Evolutionary conservation across 2,113 vertebrate genomes (phyloP).

Genomic region (Spilogale gracilis): DNA sequence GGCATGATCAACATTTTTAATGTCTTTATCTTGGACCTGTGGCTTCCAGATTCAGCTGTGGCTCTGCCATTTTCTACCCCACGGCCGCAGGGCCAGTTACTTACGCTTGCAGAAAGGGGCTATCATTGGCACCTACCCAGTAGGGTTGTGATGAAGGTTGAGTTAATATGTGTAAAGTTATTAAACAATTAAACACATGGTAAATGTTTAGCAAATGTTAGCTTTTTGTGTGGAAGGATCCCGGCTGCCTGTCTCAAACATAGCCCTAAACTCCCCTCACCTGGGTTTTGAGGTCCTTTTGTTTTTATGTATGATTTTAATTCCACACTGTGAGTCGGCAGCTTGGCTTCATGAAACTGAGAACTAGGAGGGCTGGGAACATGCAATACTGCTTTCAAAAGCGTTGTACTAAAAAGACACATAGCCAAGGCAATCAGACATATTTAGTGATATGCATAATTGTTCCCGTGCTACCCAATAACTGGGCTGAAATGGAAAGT

Average conservation of each 20-base stretch:
- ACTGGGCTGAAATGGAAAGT: neutral
- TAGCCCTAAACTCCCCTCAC: neutral
- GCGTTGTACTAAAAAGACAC: neutral
- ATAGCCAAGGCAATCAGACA: neutral
- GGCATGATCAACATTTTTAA: neutral
- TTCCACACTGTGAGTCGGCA: neutral
- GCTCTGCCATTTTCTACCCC: neutral
- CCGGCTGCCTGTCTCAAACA: neutral
- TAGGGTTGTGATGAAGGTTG: neutral
- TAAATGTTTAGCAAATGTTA: neutral
- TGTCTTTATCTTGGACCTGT: neutral
- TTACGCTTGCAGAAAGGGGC: neutral
- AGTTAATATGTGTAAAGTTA: neutral
- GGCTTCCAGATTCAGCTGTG: neutral
- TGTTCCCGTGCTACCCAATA: neutral
- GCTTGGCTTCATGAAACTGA: neutral
- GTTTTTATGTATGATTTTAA: conserved; percentile 13
- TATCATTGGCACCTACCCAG: neutral
- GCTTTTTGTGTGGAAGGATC: neutral
- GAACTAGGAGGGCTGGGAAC: neutral
- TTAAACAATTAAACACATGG: neutral
- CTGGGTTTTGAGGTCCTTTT: neutral
- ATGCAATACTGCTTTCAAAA: neutral
- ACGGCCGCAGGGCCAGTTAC: neutral
- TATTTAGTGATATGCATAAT: neutral